Conservation (phyloP, 2,888 invertebrate genomes). For the Anaspis maculata region DNA sequence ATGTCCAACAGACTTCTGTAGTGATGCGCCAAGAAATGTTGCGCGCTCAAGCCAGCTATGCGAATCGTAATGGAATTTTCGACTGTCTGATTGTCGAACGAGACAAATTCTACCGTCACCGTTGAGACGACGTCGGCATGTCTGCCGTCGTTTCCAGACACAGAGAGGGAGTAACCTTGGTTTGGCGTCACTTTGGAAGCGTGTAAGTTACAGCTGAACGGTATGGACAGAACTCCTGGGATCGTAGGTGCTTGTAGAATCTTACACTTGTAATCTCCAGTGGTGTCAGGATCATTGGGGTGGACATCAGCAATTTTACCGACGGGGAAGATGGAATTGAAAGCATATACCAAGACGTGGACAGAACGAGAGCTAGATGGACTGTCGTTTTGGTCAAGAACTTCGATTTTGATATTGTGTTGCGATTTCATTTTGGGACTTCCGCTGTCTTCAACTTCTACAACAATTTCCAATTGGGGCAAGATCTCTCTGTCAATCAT, state of each 20-base stretch:
- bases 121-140: conserved; percentile 82
- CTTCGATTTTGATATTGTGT: conserved; percentile 64
- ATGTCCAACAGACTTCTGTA: conserved; percentile 67
- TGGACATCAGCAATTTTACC: conserved; percentile 87
- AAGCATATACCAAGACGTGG: conserved; percentile 68
- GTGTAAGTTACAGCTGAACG: conserved; percentile 70
- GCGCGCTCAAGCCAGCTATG: conserved; percentile 64
- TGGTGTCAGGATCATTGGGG: conserved; percentile 86
- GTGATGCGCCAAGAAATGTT: conserved; percentile 65
- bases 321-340: conserved; percentile 64
- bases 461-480: conserved; percentile 63
- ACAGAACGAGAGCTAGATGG: conserved; percentile 78
- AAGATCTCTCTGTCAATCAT: conserved; percentile 76
- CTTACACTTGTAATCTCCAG: conserved; percentile 82
- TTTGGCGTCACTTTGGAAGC: conserved; percentile 64
- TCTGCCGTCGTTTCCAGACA: conserved; percentile 84
- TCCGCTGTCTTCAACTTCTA: conserved; percentile 86
- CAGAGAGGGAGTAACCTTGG: conserved; percentile 66
- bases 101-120: conserved; percentile 72
- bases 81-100: conserved; percentile 73
- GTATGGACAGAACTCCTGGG: conserved; percentile 58
- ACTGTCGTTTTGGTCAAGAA: conserved; percentile 85
- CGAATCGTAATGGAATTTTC: conserved; percentile 74
- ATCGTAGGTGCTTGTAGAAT: conserved; percentile 59
- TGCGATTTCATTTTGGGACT: conserved; percentile 75